Evolutionary conservation across 1,140 invertebrate species (phyloP), one percentile per base, ranked within the genome.

Genomic region (Belonocnema kinseyi): DNA sequence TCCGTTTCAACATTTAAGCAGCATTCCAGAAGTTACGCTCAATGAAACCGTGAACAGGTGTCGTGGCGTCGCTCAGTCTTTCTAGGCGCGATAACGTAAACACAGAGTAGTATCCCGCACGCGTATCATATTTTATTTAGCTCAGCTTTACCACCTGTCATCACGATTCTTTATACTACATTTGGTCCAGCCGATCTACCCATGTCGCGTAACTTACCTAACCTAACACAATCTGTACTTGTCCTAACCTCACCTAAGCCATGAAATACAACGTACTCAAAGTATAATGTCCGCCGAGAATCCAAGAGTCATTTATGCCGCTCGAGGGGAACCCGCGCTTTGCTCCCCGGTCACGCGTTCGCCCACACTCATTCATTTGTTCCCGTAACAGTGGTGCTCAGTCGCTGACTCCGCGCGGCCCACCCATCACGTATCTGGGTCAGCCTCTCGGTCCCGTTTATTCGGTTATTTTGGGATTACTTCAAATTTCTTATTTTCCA

Each of bases 361-460:
- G 85, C 85, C 85, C 80, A 88, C 84, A 88, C 84, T 89, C 88
- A 89, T 89, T 89, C 88, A 88, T 89, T 89, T 89, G 87, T 86
- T 83, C 85, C 79, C 77, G 58, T 73, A 74, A 61, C 83, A 89
- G 89, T 75, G 88, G 82, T 77, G 79, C 87, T 89, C 88, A 90
- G 80, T 77, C 56, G 53, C 70, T 80, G 54, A 75, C 26, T 78
- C 51, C 26, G 50, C 58, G 56, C 73, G 80, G 81, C 75, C 81
- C 85, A 87, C 82, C 84, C 79, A 86, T 78, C 21, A 80, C 58
- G 83, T 83, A 85, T 87, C 73, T 85, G 77, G 85, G 86, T 85
- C 85, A 85, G 79, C 56, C 78, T 73, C 46, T 21, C 51, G 50
- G 33, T 33, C 16, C 16, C 26, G 50, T 77, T 70, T 74, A 71